phyloP scores from a whole-genome alignment of 1,140 invertebrate species.

The Catajapyx aquilonaris region DNA sequence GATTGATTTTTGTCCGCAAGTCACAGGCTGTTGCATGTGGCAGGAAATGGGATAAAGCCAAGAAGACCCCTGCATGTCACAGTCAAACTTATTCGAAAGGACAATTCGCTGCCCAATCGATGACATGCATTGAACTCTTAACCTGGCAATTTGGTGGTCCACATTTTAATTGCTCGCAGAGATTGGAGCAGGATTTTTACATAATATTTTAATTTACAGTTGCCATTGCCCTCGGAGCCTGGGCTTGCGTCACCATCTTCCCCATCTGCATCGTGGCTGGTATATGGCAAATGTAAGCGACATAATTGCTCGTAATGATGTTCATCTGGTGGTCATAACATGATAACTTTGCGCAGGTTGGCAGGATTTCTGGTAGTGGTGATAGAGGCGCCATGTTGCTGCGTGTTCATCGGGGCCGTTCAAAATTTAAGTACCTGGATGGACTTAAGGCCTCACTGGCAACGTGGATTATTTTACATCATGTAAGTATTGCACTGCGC shows the following conservation, averaged over 20 bases:
- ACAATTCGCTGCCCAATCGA: no score
- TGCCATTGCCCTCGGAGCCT: constrained; percentile 66
- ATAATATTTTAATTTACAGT: constrained; percentile 46
- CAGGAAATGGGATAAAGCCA: no score
- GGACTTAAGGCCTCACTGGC: constrained; percentile 68
- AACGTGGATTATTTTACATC: constrained; percentile 68
- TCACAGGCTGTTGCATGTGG: no score
- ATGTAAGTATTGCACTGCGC: constrained; percentile 41
- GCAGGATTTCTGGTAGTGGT: constrained; percentile 65
- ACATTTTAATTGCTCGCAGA: no score
- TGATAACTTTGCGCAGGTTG: no score
- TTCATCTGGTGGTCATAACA: no score
- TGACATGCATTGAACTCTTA: no score
- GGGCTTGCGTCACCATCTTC: constrained; percentile 51
- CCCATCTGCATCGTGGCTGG: constrained; percentile 55
- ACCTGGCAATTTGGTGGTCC: no score
- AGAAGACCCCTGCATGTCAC: no score
- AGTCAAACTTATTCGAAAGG: no score
- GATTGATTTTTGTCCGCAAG: no score
- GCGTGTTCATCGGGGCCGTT: constrained; percentile 82
- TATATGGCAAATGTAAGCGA: constrained; percentile 61
- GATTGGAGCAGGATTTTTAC: no score
- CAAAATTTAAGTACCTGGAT: constrained; percentile 56
- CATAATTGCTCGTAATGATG: not conserved
- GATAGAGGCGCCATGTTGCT: constrained; percentile 85